phyloP scores from a whole-genome alignment of 2,113 vertebrate species.

The Halichoeres trimaculatus region DNA sequence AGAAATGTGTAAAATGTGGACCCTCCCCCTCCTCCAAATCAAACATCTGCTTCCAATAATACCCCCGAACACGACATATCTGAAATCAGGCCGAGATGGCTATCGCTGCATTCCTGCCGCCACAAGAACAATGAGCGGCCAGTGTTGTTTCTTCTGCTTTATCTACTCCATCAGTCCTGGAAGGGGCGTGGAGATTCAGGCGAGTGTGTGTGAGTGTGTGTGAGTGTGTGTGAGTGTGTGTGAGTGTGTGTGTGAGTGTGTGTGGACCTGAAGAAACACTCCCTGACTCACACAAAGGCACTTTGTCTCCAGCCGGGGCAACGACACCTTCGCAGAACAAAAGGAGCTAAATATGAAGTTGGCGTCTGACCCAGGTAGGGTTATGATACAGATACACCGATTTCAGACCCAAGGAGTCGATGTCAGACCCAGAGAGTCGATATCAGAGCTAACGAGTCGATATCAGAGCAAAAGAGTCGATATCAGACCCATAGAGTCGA shows the following conservation, averaged over 20 bases:
- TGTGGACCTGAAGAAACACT: constrained; percentile 54
- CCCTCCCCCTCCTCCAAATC: constrained; percentile 39
- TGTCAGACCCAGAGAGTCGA: neutral
- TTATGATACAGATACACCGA: constrained; percentile 34
- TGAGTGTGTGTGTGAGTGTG: neutral
- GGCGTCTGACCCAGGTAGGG: constrained; percentile 33
- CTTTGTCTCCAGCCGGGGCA: constrained; percentile 61
- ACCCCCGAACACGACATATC: constrained; percentile 52
- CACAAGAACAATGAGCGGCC: constrained; percentile 72
- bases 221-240: neutral
- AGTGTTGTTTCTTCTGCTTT: constrained; percentile 63
- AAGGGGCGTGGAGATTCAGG: constrained; percentile 45
- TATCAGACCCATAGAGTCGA: neutral
- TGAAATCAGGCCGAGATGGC: constrained; percentile 66
- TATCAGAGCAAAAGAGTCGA: neutral
- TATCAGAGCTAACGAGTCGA: too few relatives aligned
- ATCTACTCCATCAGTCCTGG: constrained; percentile 65
- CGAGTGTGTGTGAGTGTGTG: constrained; percentile 1
- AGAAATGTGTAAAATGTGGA: constrained; percentile 36
- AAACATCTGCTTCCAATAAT: constrained; percentile 77
- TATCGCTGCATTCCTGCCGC: constrained; percentile 72
- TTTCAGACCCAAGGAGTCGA: neutral
- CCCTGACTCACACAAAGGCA: constrained; percentile 67
- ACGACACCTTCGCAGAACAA: constrained; percentile 68
- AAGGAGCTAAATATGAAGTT: constrained; percentile 57